phyloP scores from a whole-genome alignment of 2,888 invertebrate species.

The Abrostola triplasia region DNA sequence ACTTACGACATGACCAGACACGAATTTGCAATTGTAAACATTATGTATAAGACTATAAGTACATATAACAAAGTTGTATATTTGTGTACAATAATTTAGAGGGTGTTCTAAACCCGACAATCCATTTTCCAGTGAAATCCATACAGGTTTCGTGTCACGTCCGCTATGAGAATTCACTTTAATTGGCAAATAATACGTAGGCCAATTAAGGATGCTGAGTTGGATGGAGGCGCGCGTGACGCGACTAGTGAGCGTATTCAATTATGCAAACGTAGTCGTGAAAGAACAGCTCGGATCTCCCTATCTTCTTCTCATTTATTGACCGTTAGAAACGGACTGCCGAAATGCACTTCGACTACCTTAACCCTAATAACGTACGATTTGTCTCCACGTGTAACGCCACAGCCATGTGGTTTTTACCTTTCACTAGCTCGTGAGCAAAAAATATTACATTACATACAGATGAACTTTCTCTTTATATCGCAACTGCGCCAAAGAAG shows the following conservation, averaged over 20 bases:
- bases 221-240: conserved; percentile 86
- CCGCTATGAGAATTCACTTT: conserved; percentile 87
- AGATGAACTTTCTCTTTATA: conserved; percentile 61
- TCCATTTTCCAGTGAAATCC: conserved; percentile 70
- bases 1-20: conserved; percentile 56
- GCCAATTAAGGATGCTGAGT: conserved; percentile 88
- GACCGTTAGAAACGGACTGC: conserved; percentile 60
- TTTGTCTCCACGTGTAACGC: conserved; percentile 26
- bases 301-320: conserved; percentile 65
- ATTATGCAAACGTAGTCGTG: conserved; percentile 85
- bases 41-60: conserved; percentile 20
- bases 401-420: conserved; percentile 64
- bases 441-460: conserved; percentile 39
- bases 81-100: conserved; percentile 72
- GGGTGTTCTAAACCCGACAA: conserved; percentile 64
- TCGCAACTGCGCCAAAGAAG: conserved; percentile 14
- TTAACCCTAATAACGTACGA: conserved; percentile 32
- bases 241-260: conserved; percentile 85
- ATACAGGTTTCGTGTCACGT: conserved; percentile 86
- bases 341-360: conserved; percentile 40
- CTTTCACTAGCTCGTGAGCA: conserved; percentile 69
- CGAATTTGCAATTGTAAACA: conserved; percentile 50
- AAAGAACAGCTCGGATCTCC: conserved; percentile 75
- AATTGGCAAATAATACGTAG: conserved; percentile 89
- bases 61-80: conserved; percentile 53